Conservation (phyloP, 2,113 vertebrate species). For the Amphiprion ocellaris region DNA sequence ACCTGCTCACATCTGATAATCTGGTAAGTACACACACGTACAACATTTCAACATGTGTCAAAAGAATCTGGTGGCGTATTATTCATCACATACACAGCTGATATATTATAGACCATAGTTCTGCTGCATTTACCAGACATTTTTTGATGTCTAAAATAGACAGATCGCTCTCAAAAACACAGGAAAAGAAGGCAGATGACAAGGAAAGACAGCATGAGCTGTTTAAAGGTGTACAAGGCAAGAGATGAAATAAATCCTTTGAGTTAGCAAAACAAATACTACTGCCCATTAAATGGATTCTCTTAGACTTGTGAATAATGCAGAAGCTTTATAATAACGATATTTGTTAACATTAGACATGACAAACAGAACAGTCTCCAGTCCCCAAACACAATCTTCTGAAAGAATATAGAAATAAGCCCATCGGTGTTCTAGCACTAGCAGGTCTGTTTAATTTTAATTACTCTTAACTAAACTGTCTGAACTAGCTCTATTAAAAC, state of each 20-base stretch:
- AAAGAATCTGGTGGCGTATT: not conserved
- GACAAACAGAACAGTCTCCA: constrained; percentile 24
- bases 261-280: constrained; percentile 38
- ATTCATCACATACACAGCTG: not conserved
- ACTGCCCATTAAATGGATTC: constrained; percentile 3
- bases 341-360: constrained; percentile 26
- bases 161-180: not conserved
- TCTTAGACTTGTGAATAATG: constrained; percentile 52
- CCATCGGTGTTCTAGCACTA: constrained; percentile 24
- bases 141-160: not conserved
- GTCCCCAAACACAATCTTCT: constrained; percentile 44
- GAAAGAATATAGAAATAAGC: constrained; percentile 47
- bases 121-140: not conserved
- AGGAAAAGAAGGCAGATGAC: not conserved
- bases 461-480: constrained; percentile 43
- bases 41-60: constrained; percentile 3
- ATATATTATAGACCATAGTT: not conserved
- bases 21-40: not conserved
- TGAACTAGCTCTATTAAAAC: constrained; percentile 46
- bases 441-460: constrained; percentile 64
- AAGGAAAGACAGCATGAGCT: not conserved
- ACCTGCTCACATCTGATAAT: not conserved
- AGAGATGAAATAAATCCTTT: constrained; percentile 6
- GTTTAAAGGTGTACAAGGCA: not conserved
- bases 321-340: constrained; percentile 1